A percentile compares a stretch with the other conserved stretches of the same genome.
These are phyloP conservation scores for Lycopodina hypogea DNA, from an alignment of 37 sponge, comb jelly and placozoan genomes.

Conservation along the genomic window DNA sequence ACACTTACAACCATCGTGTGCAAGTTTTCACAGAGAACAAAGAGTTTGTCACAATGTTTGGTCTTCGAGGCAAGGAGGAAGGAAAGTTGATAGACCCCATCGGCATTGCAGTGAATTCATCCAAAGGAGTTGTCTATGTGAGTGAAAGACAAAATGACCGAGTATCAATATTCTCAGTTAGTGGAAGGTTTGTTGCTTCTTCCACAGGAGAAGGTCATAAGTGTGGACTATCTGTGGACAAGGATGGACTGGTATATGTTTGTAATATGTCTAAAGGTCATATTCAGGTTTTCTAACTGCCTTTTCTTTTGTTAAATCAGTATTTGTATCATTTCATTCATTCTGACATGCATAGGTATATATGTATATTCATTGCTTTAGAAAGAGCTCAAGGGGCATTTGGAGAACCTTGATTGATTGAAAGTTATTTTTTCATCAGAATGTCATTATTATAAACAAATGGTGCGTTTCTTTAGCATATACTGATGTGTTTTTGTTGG, in stretches of 20 bases:
- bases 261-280: constrained; percentile 31
- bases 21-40: constrained; percentile 56
- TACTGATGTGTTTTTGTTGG: too few species aligned
- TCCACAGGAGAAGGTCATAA: constrained; percentile 36
- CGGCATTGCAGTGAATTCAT: constrained; percentile 12
- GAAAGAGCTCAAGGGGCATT: too few species aligned
- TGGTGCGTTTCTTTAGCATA: too few species aligned
- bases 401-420: too few species aligned
- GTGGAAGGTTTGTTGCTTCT: constrained; percentile 38
- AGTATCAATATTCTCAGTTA: constrained; percentile 21
- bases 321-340: not conserved
- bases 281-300: constrained; percentile 9
- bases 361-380: not conserved
- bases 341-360: not conserved
- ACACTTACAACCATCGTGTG: constrained; percentile 52
- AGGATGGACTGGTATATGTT: constrained; percentile 48
- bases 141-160: not conserved
- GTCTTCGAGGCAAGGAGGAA: not conserved
- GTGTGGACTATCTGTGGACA: constrained; percentile 49
- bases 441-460: too few species aligned
- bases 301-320: too few species aligned
- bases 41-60: constrained; percentile 17
- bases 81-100: constrained; percentile 13
- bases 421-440: too few species aligned
- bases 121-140: constrained; percentile 28